Conservation (phyloP, 2,113 vertebrate species). For the Rhipidura dahli region DNA sequence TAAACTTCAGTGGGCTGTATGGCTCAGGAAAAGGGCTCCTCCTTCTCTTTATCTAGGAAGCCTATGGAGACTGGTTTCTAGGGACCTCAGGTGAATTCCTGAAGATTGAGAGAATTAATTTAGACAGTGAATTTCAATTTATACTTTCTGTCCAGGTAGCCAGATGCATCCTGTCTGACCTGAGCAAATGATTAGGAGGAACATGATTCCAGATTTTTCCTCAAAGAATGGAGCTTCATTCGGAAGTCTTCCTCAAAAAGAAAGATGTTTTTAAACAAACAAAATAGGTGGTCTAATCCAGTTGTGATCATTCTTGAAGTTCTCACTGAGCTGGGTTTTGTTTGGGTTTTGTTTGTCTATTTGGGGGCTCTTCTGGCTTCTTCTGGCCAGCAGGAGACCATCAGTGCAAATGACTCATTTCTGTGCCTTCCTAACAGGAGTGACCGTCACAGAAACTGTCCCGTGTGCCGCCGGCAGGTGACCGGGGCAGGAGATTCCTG, state of each 20-base stretch:
- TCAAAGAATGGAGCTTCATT: not conserved
- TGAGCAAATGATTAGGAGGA: not conserved
- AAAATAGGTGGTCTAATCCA: not conserved
- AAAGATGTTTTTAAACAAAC: not conserved
- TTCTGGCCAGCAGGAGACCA: not conserved
- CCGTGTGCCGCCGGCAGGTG: conserved; percentile 93
- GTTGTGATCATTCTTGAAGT: not conserved
- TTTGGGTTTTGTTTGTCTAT: not conserved
- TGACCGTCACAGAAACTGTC: conserved; percentile 91
- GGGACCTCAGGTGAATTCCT: not conserved
- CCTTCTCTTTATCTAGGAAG: not conserved
- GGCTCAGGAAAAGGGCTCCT: not conserved
- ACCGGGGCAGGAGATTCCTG: conserved; percentile 91
- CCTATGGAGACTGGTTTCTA: not conserved
- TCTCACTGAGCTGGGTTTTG: not conserved
- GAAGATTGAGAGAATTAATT: not conserved
- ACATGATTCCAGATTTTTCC: not conserved
- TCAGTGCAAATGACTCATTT: not conserved
- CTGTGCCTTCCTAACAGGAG: conserved; percentile 82
- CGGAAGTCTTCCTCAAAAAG: not conserved
- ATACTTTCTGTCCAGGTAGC: not conserved
- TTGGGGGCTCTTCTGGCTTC: not conserved
- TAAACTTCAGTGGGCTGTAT: not conserved
- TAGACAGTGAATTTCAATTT: not conserved
- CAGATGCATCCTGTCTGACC: not conserved